Percentiles rank a stretch among this genome's conserved stretches.
Conservation (phyloP, 1,140 invertebrate species). For the Trichonephila clavata region DNA sequence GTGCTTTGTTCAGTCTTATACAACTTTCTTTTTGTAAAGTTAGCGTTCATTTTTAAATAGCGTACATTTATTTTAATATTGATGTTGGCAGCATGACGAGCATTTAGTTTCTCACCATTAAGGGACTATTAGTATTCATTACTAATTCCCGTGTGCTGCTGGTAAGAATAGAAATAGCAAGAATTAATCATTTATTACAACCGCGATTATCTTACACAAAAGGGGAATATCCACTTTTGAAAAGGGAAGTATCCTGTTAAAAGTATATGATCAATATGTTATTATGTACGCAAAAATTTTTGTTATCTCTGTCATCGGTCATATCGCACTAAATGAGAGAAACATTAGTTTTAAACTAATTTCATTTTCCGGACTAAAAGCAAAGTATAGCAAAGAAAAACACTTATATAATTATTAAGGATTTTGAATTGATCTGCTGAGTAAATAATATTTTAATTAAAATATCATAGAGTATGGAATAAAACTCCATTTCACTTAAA, state of each 20-base stretch:
- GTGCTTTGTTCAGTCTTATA: background rate
- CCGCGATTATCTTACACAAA: background rate
- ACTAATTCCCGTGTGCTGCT: background rate
- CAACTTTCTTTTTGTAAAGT: background rate
- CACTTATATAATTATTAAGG: too few relatives aligned
- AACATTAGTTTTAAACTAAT: too few relatives aligned
- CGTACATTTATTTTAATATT: slow-evolving; percentile 19
- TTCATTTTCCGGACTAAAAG: too few relatives aligned
- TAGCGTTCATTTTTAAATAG: background rate
- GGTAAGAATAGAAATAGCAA: background rate
- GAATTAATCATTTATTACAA: slow-evolving; percentile 14
- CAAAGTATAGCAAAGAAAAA: too few relatives aligned
- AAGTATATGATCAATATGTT: background rate
- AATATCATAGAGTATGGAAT: too few relatives aligned
- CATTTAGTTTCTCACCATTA: background rate
- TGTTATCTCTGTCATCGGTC: too few relatives aligned
- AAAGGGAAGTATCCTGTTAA: background rate
- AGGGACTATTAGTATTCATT: background rate
- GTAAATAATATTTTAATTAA: too few relatives aligned
- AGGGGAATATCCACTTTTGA: background rate
- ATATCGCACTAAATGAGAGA: too few relatives aligned
- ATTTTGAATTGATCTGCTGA: too few relatives aligned
- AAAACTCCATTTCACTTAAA: too few relatives aligned
- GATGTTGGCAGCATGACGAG: background rate
- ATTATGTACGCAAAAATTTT: too few relatives aligned